Conservation (phyloP, 2,888 invertebrate species). For the Netelia fuscicornis region DNA sequence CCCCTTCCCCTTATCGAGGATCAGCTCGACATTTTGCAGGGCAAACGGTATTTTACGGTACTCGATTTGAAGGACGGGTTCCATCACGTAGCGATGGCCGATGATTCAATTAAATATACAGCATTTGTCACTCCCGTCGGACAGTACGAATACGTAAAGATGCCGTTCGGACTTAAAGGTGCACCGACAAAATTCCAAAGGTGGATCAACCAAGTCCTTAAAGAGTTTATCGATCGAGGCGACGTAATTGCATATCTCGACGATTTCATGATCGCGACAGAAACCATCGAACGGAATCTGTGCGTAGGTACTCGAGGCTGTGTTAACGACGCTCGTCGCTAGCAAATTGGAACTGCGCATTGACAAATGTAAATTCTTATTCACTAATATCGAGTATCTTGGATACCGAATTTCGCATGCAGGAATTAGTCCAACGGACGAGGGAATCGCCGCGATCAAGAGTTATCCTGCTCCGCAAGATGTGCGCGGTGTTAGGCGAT, state of each 20-base stretch:
- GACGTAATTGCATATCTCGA: conserved; percentile 60
- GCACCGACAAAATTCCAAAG: background rate
- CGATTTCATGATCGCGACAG: conserved; percentile 65
- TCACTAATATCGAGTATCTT: conserved; percentile 26
- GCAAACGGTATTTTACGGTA: conserved; percentile 56
- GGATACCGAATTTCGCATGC: conserved; percentile 62
- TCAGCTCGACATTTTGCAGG: conserved; percentile 39
- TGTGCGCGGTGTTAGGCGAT: background rate
- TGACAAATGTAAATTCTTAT: conserved; percentile 24
- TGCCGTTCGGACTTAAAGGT: too few relatives aligned
- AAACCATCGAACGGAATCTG: conserved; percentile 53
- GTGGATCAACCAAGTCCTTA: conserved; percentile 39
- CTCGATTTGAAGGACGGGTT: too few relatives aligned
- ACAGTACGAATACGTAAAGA: too few relatives aligned
- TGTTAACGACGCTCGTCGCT: conserved; percentile 48
- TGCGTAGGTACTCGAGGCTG: conserved; percentile 29
- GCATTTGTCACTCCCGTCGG: too few relatives aligned
- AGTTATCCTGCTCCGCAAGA: background rate
- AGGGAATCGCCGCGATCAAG: conserved; percentile 19
- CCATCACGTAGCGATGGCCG: too few relatives aligned
- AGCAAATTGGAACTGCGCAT: conserved; percentile 37
- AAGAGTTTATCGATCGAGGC: conserved; percentile 32
- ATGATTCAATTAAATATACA: too few relatives aligned
- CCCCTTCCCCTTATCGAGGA: conserved; percentile 66
- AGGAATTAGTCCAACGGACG: conserved; percentile 28